phyloP scores from a whole-genome alignment of 1,140 invertebrate genomes.

The Potamilus streckersoni region DNA sequence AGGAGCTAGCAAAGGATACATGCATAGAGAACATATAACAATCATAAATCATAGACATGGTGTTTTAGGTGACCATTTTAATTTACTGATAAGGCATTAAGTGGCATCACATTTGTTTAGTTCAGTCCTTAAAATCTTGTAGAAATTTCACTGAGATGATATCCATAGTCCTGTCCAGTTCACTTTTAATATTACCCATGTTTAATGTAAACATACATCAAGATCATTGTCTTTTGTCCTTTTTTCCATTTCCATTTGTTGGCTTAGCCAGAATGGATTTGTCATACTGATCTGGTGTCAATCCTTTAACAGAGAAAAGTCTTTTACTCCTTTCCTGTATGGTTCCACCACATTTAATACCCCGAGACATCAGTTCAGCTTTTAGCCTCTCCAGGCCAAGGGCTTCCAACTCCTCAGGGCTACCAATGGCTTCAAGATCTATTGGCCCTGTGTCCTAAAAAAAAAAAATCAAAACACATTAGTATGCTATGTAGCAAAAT shows the following conservation, averaged over 20 bases:
- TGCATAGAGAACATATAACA: too few species aligned
- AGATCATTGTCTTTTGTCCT: slow-evolving; percentile 32
- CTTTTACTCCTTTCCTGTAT: slow-evolving; percentile 65
- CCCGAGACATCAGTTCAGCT: slow-evolving; percentile 53
- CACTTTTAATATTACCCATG: too few species aligned
- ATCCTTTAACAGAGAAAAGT: slow-evolving; percentile 66
- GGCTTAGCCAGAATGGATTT: slow-evolving; percentile 63
- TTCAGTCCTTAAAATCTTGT: too few species aligned
- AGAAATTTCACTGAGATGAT: too few species aligned
- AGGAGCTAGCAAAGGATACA: too few species aligned
- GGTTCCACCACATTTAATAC: slow-evolving; percentile 69
- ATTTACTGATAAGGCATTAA: too few species aligned
- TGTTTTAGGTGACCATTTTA: too few species aligned
- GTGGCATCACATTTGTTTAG: too few species aligned
- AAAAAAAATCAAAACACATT: slow-evolving; percentile 8
- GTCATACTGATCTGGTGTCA: slow-evolving; percentile 59
- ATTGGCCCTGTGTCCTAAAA: slow-evolving; percentile 30
- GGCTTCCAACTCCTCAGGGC: slow-evolving; percentile 52
- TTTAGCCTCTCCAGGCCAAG: slow-evolving; percentile 67
- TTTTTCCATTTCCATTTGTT: slow-evolving; percentile 49
- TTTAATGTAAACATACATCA: background rate
- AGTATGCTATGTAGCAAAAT: background rate
- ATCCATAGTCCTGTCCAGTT: too few species aligned
- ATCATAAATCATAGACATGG: too few species aligned
- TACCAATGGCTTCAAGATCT: slow-evolving; percentile 52